A percentile compares a stretch with the other conserved stretches of the same genome.
Evolutionary conservation across 2,797 vertebrate species (phyloP).

Genomic region (Enteromius paludinosus): DNA sequence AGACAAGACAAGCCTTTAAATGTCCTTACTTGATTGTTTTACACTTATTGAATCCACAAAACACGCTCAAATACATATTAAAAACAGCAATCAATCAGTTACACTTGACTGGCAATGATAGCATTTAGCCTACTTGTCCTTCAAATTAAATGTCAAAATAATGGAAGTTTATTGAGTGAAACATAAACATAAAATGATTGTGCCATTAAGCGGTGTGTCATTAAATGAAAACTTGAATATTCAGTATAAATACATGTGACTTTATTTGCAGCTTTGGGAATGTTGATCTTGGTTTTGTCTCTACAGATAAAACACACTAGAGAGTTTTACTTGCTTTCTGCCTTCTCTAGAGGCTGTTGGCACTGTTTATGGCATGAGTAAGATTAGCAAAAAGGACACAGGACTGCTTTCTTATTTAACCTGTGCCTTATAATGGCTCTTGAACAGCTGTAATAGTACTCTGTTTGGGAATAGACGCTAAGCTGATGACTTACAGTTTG

Average conservation of each 20-base stretch:
- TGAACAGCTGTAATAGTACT: constrained; percentile 4
- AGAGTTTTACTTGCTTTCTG: constrained; percentile 14
- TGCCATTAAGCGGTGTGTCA: background rate
- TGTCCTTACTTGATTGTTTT: constrained; percentile 24
- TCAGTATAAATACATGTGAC: background rate
- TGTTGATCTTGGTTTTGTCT: constrained; percentile 37
- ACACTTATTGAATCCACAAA: constrained; percentile 12
- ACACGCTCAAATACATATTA: background rate
- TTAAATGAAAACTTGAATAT: background rate
- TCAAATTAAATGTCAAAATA: background rate
- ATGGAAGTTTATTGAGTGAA: background rate
- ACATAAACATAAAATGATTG: background rate
- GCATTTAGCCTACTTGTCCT: constrained; percentile 1
- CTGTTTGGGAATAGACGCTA: background rate
- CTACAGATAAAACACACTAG: constrained; percentile 13
- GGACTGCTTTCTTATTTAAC: constrained; percentile 14
- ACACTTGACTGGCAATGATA: background rate
- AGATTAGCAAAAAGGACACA: constrained; percentile 25
- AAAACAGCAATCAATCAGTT: background rate
- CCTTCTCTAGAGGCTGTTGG: constrained; percentile 14
- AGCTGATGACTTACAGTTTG: background rate
- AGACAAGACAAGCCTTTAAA: constrained; percentile 56
- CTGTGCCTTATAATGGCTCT: background rate
- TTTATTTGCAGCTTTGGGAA: constrained; percentile 10
- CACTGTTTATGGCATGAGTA: constrained; percentile 15